Evolutionary conservation across 2,113 vertebrate genomes (phyloP).

Genomic region (Colinus virginianus): DNA sequence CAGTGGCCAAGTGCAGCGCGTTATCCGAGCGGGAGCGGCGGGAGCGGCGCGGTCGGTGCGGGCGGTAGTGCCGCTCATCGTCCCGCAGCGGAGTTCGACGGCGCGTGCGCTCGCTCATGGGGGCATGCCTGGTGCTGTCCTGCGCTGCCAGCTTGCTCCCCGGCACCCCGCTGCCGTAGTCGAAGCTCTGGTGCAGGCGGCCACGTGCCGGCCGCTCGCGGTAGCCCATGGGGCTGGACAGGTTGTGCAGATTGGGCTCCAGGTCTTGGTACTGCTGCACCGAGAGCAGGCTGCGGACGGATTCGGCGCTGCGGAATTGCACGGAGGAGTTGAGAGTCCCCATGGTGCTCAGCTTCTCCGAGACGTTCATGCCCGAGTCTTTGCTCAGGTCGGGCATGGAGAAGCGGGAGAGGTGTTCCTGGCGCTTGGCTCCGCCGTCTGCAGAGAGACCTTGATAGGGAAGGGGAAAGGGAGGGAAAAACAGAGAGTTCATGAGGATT

Average conservation of each 20-base stretch:
- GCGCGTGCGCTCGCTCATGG: conserved; percentile 89
- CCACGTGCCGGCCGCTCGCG: conserved; percentile 77
- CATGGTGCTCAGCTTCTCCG: conserved; percentile 93
- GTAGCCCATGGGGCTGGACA: conserved; percentile 84
- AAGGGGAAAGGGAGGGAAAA: background rate
- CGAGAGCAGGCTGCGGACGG: conserved; percentile 89
- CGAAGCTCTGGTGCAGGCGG: conserved; percentile 89
- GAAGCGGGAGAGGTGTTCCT: conserved; percentile 95
- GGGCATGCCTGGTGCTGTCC: conserved; percentile 82
- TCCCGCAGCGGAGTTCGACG: conserved; percentile 80
- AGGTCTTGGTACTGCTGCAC: conserved; percentile 91
- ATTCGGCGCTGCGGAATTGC: conserved; percentile 94
- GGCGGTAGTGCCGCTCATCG: conserved; percentile 82
- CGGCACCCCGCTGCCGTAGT: conserved; percentile 87
- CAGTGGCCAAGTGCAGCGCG: conserved; percentile 91
- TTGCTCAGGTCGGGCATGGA: conserved; percentile 99
- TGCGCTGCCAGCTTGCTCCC: conserved; percentile 81
- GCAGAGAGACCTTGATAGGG: conserved; percentile 85
- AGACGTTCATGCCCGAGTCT: conserved; percentile 96
- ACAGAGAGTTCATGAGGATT: background rate
- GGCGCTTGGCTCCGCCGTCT: conserved; percentile 89
- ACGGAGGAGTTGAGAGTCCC: conserved; percentile 91
- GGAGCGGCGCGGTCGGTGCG: conserved; percentile 87
- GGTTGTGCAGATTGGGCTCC: conserved; percentile 80
- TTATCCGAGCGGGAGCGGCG: conserved; percentile 95